Evolutionary conservation across 2,888 invertebrate genomes (phyloP).

Genomic region (Tenodera sinensis): DNA sequence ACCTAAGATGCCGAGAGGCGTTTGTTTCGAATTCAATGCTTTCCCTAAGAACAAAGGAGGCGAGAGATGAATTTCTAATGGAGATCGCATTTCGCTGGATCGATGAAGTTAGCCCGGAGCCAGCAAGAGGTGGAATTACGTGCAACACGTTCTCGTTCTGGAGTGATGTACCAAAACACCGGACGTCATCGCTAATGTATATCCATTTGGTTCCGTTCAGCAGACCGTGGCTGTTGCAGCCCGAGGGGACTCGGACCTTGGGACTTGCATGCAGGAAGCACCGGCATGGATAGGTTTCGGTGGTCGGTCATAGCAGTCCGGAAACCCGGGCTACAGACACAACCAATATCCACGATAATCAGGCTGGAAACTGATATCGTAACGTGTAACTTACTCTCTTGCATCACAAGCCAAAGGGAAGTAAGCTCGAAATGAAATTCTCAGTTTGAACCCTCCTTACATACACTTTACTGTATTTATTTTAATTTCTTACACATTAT

Average conservation of each 20-base stretch:
- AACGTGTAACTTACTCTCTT: no score
- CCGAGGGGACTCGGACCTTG: neutral
- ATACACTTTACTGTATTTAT: no score
- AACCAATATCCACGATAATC: no score
- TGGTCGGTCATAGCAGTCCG: neutral
- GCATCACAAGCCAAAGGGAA: no score
- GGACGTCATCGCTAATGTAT: neutral
- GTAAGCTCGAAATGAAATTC: no score
- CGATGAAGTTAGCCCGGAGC: neutral
- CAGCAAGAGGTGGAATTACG: neutral
- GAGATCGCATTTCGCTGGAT: neutral
- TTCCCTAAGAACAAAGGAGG: neutral
- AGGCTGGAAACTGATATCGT: no score
- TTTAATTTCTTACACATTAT: no score
- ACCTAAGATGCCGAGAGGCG: neutral
- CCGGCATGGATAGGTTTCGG: neutral
- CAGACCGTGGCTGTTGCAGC: neutral
- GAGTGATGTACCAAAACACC: neutral
- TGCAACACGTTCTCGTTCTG: neutral
- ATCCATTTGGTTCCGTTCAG: neutral
- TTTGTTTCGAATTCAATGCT: neutral
- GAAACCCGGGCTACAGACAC: no score
- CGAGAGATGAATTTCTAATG: neutral
- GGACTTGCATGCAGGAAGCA: neutral
- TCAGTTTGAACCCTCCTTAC: no score